These are phyloP conservation scores for Acanthisitta chloris DNA, from an alignment of 2,113 vertebrate species.

Conservation along the genomic window DNA sequence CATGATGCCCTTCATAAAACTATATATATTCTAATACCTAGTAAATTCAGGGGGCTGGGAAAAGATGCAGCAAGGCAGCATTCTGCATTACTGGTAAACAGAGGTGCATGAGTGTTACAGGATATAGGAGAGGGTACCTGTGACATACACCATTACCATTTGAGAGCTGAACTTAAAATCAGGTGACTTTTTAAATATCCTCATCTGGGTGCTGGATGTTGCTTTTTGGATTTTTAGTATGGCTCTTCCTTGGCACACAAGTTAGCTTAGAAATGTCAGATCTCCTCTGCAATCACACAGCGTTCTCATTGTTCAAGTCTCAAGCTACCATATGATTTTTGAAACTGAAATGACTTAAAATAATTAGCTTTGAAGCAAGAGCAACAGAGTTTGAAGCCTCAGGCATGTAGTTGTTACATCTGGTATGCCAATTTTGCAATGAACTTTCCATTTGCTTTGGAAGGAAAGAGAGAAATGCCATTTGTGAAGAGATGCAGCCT, in stretches of 20 bases:
- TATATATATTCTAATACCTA: neutral
- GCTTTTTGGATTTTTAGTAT: neutral
- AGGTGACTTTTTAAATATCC: neutral
- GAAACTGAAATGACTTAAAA: neutral
- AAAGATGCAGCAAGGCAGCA: neutral
- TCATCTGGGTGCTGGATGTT: neutral
- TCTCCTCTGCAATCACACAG: neutral
- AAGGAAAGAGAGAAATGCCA: neutral
- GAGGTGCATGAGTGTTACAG: rapidly evolving
- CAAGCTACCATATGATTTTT: neutral
- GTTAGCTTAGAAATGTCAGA: neutral
- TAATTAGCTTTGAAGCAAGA: neutral
- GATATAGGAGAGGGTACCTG: neutral
- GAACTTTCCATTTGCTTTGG: neutral
- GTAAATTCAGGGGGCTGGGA: neutral
- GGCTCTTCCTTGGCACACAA: neutral
- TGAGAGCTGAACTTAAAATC: neutral
- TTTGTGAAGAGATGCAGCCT: neutral
- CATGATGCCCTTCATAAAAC: neutral
- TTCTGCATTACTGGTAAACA: neutral
- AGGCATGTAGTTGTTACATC: neutral
- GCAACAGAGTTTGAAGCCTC: neutral
- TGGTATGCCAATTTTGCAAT: neutral
- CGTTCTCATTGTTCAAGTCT: neutral
- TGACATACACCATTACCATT: neutral